phyloP scores from a whole-genome alignment of 1,140 invertebrate genomes.

The Diprion similis region DNA sequence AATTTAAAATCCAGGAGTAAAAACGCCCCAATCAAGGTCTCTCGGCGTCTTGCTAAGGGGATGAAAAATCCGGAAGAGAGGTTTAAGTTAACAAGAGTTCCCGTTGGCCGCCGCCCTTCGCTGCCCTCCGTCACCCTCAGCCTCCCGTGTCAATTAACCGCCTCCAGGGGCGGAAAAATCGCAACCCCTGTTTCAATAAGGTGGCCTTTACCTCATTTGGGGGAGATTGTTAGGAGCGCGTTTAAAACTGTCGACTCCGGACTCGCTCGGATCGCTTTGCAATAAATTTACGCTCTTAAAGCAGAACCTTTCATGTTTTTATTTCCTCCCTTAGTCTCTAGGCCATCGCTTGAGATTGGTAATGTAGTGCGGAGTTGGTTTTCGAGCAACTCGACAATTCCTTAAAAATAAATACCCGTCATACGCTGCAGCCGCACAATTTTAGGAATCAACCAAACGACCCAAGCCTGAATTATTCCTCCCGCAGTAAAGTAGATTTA shows the following conservation, averaged over 20 bases:
- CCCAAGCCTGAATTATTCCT: neutral
- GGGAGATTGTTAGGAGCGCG: slow-evolving; percentile 58
- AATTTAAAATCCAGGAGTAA: slow-evolving; percentile 17
- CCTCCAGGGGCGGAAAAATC: slow-evolving; percentile 57
- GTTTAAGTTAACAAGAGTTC: slow-evolving; percentile 62
- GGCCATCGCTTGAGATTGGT: neutral
- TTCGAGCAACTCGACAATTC: slow-evolving; percentile 6
- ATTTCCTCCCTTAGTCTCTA: neutral
- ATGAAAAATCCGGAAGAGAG: slow-evolving; percentile 57
- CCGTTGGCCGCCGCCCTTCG: slow-evolving; percentile 34
- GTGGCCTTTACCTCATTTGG: slow-evolving; percentile 63
- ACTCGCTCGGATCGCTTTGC: slow-evolving; percentile 48
- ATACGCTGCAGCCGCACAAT: neutral
- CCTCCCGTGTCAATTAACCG: slow-evolving; percentile 61
- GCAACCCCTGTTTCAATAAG: slow-evolving; percentile 63
- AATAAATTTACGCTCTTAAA: slow-evolving; percentile 49
- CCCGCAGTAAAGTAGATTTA: slow-evolving; percentile 24
- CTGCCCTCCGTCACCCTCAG: slow-evolving; percentile 38
- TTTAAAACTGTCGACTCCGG: slow-evolving; percentile 56
- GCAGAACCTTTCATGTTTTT: neutral
- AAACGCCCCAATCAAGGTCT: slow-evolving; percentile 47
- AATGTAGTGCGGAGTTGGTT: slow-evolving; percentile 27
- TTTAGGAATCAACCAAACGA: slow-evolving; percentile 10
- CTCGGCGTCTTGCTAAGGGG: slow-evolving; percentile 43
- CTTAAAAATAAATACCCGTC: neutral